Conservation (phyloP, 2,113 vertebrate genomes). For the Ceratotherium simum region DNA sequence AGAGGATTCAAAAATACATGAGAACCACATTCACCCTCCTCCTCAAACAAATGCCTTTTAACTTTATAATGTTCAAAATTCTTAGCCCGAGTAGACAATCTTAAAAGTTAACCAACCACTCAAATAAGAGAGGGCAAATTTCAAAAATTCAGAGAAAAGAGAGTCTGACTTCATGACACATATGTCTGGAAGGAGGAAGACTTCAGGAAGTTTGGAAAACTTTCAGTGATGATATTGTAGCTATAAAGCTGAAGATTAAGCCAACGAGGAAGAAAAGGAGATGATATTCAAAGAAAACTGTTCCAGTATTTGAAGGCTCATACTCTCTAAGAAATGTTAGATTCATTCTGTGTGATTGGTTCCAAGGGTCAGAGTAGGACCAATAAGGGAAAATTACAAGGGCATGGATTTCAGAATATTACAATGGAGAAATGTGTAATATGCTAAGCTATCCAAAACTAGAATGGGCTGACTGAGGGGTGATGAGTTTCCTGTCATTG, state of each 20-base stretch:
- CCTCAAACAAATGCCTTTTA: slow-evolving; percentile 6
- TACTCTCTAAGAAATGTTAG: neutral
- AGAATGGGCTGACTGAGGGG: neutral
- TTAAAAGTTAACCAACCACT: neutral
- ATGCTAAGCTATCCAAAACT: neutral
- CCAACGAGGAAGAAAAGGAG: neutral
- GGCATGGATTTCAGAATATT: neutral
- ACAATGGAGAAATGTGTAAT: neutral
- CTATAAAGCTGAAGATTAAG: neutral
- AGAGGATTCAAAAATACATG: neutral
- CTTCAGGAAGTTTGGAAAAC: neutral
- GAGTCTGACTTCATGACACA: neutral
- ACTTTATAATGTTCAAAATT: slow-evolving; percentile 3
- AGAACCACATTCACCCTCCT: neutral
- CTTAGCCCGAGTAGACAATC: neutral
- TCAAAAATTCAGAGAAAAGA: neutral
- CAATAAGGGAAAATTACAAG: slow-evolving; percentile 11
- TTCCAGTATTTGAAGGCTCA: neutral
- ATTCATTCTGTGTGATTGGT: neutral
- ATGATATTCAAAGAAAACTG: neutral
- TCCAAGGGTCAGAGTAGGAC: neutral
- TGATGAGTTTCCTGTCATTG: neutral
- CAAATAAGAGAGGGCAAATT: neutral
- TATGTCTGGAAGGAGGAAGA: neutral
- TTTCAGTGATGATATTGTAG: neutral